A percentile compares a stretch with the other conserved stretches of the same genome.
Conservation (phyloP, 2,113 vertebrate species). For the Aegithalos caudatus region DNA sequence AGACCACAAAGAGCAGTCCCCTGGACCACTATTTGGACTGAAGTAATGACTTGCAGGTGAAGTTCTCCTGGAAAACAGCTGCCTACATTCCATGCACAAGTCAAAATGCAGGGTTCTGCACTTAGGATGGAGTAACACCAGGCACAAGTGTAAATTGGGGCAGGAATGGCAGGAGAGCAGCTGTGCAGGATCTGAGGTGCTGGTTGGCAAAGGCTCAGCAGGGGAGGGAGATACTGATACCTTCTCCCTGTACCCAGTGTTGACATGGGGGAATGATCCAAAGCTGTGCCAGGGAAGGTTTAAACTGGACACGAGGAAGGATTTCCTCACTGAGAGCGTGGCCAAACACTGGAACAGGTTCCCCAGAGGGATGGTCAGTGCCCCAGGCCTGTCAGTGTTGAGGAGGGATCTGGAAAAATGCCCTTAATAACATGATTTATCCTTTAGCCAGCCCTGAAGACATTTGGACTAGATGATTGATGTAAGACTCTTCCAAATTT, state of each 20-base stretch:
- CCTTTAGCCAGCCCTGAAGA: neutral
- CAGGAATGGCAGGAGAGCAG: neutral
- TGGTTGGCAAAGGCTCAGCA: neutral
- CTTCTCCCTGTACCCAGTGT: neutral
- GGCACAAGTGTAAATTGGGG: neutral
- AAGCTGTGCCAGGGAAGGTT: neutral
- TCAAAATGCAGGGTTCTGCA: neutral
- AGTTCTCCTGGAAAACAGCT: neutral
- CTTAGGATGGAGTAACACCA: neutral
- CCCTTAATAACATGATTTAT: neutral
- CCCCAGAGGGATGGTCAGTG: fast-evolving
- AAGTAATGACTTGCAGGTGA: neutral
- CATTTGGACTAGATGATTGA: neutral
- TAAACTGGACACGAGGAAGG: neutral
- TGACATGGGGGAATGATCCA: neutral
- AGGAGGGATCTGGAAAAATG: neutral
- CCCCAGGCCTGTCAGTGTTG: neutral
- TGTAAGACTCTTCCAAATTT: neutral
- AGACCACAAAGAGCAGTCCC: neutral
- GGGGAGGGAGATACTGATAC: neutral
- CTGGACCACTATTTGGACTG: neutral
- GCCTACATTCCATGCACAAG: neutral
- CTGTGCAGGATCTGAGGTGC: neutral
- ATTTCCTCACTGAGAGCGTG: neutral
- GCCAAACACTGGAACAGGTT: neutral